Conservation (phyloP, 1,140 invertebrate species). For the Micrasema minimum region DNA sequence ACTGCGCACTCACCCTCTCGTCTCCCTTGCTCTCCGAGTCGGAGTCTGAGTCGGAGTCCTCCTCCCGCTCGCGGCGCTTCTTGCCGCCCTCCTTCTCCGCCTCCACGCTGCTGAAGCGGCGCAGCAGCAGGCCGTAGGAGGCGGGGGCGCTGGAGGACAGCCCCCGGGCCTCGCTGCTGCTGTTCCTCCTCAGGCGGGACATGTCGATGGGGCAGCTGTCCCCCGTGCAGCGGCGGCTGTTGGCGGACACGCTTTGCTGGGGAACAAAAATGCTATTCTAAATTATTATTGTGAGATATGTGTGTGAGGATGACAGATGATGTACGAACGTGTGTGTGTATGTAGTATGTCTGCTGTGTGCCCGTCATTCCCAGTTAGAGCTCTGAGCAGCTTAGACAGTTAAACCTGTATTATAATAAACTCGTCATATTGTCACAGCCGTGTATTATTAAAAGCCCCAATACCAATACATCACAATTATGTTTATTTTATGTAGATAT, state of each 20-base stretch:
- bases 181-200: constrained; percentile 16
- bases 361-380: no score
- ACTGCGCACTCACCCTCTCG: constrained; percentile 65
- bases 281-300: no score
- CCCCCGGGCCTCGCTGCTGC: background rate
- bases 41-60: constrained; percentile 69
- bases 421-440: no score
- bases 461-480: no score
- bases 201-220: constrained; percentile 47
- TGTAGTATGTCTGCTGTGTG: no score
- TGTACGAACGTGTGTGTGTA: no score
- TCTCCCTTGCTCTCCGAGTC: constrained; percentile 69
- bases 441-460: no score
- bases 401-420: no score
- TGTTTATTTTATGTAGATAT: no score
- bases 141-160: constrained; percentile 20
- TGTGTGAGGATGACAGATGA: no score
- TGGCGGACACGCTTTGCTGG: constrained; percentile 38
- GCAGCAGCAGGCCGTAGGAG: constrained; percentile 53
- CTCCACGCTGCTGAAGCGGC: constrained; percentile 64
- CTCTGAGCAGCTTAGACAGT: no score
- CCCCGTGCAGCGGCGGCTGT: constrained; percentile 28
- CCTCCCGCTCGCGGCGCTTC: constrained; percentile 57
- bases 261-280: constrained; percentile 14
- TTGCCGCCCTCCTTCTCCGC: constrained; percentile 64